phyloP scores from a whole-genome alignment of 2,113 vertebrate genomes.

The Cisticola juncidis region DNA sequence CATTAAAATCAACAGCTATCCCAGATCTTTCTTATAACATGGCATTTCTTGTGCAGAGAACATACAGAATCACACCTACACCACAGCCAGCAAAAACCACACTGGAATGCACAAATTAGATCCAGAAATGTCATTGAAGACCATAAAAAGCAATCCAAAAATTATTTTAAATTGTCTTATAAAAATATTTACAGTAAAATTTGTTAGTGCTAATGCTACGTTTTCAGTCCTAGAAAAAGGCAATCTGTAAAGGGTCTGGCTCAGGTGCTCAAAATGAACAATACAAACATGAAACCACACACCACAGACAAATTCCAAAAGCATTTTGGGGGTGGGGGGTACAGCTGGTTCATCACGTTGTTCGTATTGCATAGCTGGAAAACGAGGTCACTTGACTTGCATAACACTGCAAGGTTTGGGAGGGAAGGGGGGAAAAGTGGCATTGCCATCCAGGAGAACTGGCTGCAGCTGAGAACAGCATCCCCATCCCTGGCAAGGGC shows the following conservation, averaged over 20 bases:
- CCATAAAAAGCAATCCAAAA: constrained; percentile 72
- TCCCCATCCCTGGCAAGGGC: neutral
- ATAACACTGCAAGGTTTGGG: constrained; percentile 71
- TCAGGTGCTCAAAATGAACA: constrained; percentile 65
- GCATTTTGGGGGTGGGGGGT: neutral
- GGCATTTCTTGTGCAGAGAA: neutral
- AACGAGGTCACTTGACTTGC: constrained; percentile 80
- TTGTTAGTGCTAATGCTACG: constrained; percentile 63
- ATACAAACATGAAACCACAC: constrained; percentile 64
- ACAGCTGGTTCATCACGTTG: constrained; percentile 63
- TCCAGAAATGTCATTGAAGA: neutral
- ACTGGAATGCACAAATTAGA: neutral
- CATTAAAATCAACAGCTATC: neutral
- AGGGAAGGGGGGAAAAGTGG: neutral
- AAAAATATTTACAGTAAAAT: constrained; percentile 80
- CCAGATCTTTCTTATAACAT: neutral
- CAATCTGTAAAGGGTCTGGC: constrained; percentile 74
- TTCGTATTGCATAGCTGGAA: constrained; percentile 81
- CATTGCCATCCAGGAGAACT: constrained; percentile 14
- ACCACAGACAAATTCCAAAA: constrained; percentile 49
- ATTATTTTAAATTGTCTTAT: constrained; percentile 70
- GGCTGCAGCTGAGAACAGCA: constrained; percentile 40
- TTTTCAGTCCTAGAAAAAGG: constrained; percentile 78
- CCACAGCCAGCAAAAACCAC: neutral
- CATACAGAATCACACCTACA: neutral